Evolutionary conservation across 2,113 vertebrate genomes (phyloP).

Genomic region (Nesoenas mayeri): DNA sequence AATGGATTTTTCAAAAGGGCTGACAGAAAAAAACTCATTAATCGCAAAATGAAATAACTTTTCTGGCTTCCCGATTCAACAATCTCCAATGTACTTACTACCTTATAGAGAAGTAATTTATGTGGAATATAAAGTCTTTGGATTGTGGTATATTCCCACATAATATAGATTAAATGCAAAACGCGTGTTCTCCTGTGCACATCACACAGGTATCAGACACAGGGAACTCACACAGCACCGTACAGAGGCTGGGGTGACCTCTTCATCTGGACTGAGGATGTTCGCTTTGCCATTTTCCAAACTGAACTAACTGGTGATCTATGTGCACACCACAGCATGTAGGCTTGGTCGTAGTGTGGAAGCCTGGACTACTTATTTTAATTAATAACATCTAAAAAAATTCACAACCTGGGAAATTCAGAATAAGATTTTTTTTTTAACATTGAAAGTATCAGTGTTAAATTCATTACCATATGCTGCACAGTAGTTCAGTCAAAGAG

Average conservation of each 20-base stretch:
- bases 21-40: background rate
- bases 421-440: background rate
- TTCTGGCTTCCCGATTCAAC: background rate
- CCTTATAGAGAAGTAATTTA: background rate
- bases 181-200: background rate
- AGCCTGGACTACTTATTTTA: background rate
- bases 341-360: background rate
- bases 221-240: background rate
- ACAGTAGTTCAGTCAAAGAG: background rate
- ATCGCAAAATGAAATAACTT: background rate
- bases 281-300: background rate
- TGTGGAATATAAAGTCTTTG: background rate
- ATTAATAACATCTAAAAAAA: background rate
- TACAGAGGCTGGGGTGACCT: background rate
- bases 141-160: background rate
- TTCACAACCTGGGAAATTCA: background rate
- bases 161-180: background rate
- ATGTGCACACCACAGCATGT: rapidly evolving
- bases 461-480: background rate
- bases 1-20: background rate
- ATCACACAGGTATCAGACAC: background rate
- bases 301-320: background rate
- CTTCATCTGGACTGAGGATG: background rate
- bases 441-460: background rate
- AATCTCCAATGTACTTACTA: background rate